Base-by-base conservation (phyloP, 2,888 invertebrate genomes). In the Xestia rhomboidea region DNA sequence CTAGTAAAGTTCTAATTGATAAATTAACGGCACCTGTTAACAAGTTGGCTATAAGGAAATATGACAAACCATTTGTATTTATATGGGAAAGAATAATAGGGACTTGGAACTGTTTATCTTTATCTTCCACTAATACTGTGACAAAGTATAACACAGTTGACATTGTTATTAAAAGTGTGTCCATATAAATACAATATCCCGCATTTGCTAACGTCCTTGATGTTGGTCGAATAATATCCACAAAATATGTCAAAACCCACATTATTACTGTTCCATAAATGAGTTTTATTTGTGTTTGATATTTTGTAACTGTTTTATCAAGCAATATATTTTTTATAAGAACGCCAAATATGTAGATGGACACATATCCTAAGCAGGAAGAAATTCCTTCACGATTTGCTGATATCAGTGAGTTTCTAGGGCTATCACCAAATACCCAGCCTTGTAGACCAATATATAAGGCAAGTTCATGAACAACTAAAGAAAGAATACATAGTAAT, bases 341-440 rank as follows among this genome's bases (percentile, higher is more conserved):
- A 73, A 98, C 97, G 44, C 98, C 98, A 83, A 98, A 97, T 77
- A 99, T 96, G 94, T 99, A 99, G 10, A 99, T 95, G 0, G 98
- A 97, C 0, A 99, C 95, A 93, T 99, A 99, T 2, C 99, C 99
- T 0, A 98, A 95, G 57, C 98, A 96, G 0, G 99, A 99, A 38
- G 97, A 97, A 60, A 99, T 95, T 0, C 99, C 99, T 96, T 99
- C 99, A 77, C 98, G 97, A 94, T 99, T 99, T 0, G 99, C 98
- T 66, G 97, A 96, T 10, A 99, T 83, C 51, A 99, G 95, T 74
- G 96, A 97, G 62, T 94, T 93, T 78, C 98, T 97, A 1, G 96
- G 93, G 1, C 93, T 90, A 72, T 97, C 92, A 70, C 97, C 96
- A 88, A 99, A 97, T 1, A 99, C 97, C 97, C 98, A 99, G 0